A percentile compares a stretch with the other conserved stretches of the same genome.
Evolutionary conservation across 2,888 invertebrate species (phyloP).

Genomic region (Aleiodes testaceus): DNA sequence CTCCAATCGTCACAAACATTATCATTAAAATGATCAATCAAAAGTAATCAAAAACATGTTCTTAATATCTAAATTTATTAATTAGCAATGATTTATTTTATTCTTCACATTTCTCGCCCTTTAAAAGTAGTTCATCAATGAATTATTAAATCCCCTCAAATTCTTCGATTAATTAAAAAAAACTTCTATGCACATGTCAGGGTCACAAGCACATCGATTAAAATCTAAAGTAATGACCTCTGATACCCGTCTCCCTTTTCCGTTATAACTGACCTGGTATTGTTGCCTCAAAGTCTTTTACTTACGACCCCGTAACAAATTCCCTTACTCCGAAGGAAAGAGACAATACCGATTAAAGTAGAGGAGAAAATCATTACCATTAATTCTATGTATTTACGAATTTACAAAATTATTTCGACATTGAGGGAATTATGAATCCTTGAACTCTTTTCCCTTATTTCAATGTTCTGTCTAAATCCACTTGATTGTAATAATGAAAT

Average conservation of each 20-base stretch:
- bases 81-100: no score
- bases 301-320: slow-evolving; percentile 26
- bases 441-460: slow-evolving; percentile 1
- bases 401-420: neutral
- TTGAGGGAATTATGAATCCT: slow-evolving; percentile 3
- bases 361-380: neutral
- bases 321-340: neutral
- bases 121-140: no score
- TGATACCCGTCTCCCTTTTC: neutral
- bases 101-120: no score
- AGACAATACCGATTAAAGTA: neutral
- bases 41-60: no score
- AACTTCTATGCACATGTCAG: slow-evolving; percentile 22
- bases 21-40: no score
- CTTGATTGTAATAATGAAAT: no score
- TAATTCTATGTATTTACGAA: neutral
- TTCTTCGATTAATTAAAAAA: neutral
- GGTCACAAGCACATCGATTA: slow-evolving; percentile 4
- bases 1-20: no score
- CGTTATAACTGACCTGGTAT: slow-evolving; percentile 1
- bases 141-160: no score
- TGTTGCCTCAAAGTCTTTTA: slow-evolving; percentile 3
- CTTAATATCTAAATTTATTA: no score
- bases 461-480: neutral
- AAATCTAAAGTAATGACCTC: slow-evolving; percentile 7